These are phyloP conservation scores for Phoenicopterus ruber DNA, from an alignment of 2,113 vertebrate genomes.

Conservation along the genomic window DNA sequence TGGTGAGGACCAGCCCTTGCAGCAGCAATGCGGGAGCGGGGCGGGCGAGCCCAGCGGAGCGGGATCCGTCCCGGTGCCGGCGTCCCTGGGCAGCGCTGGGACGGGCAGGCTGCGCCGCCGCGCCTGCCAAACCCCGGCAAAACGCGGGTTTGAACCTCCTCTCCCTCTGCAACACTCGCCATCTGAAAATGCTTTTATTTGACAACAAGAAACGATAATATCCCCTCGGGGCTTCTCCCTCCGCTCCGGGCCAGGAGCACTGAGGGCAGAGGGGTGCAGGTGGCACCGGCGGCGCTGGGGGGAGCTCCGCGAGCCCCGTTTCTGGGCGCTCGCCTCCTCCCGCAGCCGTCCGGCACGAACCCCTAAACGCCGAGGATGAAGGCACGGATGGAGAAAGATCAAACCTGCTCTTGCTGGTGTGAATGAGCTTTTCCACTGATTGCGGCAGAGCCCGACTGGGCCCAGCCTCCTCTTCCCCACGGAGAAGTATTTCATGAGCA, in stretches of 20 bases:
- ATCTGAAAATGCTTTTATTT: background rate
- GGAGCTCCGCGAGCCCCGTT: fast-evolving
- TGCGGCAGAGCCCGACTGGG: background rate
- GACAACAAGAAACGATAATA: background rate
- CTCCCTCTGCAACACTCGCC: background rate
- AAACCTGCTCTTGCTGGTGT: background rate
- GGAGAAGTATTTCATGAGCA: background rate
- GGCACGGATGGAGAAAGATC: fast-evolving
- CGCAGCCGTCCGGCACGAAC: background rate
- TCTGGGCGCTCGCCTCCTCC: background rate
- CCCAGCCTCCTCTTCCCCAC: background rate
- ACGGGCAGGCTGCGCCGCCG: too few relatives aligned
- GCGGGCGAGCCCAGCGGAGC: too few relatives aligned
- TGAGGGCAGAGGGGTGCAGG: background rate
- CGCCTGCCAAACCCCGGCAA: too few relatives aligned
- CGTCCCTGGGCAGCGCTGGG: too few relatives aligned
- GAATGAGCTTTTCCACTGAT: background rate
- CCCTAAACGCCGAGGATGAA: background rate
- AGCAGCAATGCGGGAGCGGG: too few relatives aligned
- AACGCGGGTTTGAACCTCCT: too few relatives aligned
- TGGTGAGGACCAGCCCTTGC: too few relatives aligned
- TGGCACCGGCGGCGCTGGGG: fast-evolving
- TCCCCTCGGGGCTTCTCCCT: background rate
- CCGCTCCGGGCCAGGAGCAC: background rate
- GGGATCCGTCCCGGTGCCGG: too few relatives aligned